Base-by-base conservation (phyloP, 30 jellyfish, hydroid and myxozoan genomes). In the Euphysa ruthae region DNA sequence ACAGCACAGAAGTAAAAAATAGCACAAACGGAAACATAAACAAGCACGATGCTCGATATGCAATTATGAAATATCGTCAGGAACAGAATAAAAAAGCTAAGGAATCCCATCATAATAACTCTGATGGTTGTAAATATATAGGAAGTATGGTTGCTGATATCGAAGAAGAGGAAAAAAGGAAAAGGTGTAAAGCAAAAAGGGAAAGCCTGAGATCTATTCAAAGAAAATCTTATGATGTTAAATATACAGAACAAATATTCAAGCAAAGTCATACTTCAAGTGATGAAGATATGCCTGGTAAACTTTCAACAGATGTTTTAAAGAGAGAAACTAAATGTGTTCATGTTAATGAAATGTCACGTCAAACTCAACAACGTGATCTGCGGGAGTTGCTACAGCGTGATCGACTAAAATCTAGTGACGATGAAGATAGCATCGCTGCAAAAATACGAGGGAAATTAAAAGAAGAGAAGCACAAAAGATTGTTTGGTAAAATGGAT, bases 61-160 rank as follows among this genome's bases (percentile, higher is more conserved):
- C 74, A 10, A 68, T 68, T 29, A 20, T 43, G 1, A 63, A 63
- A 63, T 63, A 61, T 0, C 77, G 77, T 8, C 20, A 46, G 3
- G 28, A 46, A 2, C 18, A 46, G 6, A 46, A 8, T 10, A 46
- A 46, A 29, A 56, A 16, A 29, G 22, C 1, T 21, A 61, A 61
- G 13, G 65, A 32, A 3, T n/a, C n/a, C n/a, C n/a, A n/a, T n/a
- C n/a, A n/a, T n/a, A 31, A 34, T 0, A 19, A 61, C 12, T 23
- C 61, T n/a, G 28, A 56, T 10, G 22, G 38, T 22, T 38, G 6
- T 4, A 56, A 27, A 1, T 63, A 63, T 63, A 14, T 52, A 27
- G 80, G 80, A 12, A 68, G 80, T 27, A 68, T 68, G 80, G 73
- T 68, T n/a, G 80, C 80, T 21, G 80, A 68, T 50, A 20, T 68